Conservation (phyloP, 2,113 vertebrate genomes). For the Brachyhypopomus gauderio region DNA sequence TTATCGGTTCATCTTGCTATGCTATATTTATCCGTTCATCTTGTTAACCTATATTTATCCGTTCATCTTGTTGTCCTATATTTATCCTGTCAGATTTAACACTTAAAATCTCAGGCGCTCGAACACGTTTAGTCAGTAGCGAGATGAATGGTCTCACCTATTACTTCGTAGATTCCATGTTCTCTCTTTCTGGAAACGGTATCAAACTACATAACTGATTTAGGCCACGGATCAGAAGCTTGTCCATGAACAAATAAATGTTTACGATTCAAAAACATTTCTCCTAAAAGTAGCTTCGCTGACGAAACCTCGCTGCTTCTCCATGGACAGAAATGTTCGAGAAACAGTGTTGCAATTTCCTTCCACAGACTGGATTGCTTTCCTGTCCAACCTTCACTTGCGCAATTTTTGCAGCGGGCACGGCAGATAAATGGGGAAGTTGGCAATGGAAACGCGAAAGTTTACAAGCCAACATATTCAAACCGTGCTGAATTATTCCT, state of each 20-base stretch:
- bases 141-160: not conserved
- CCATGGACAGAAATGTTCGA: conserved; percentile 23
- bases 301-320: conserved; percentile 28
- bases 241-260: not conserved
- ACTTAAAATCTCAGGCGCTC: not conserved
- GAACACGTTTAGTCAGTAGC: not conserved
- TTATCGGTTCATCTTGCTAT: too few relatives aligned
- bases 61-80: too few relatives aligned
- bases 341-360: conserved; percentile 51
- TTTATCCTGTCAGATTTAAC: not conserved
- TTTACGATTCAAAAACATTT: not conserved
- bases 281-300: not conserved
- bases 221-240: not conserved
- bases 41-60: too few relatives aligned
- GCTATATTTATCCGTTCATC: too few relatives aligned
- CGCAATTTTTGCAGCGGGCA: conserved; percentile 6
- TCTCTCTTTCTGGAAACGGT: not conserved
- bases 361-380: not conserved
- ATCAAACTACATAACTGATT: not conserved
- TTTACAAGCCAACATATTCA: too few relatives aligned
- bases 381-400: not conserved
- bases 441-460: too few relatives aligned
- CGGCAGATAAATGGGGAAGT: too few relatives aligned
- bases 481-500: too few relatives aligned
- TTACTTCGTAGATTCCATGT: not conserved